These are phyloP conservation scores for Physella acuta DNA, from an alignment of 1,140 invertebrate species.

Conservation along the genomic window DNA sequence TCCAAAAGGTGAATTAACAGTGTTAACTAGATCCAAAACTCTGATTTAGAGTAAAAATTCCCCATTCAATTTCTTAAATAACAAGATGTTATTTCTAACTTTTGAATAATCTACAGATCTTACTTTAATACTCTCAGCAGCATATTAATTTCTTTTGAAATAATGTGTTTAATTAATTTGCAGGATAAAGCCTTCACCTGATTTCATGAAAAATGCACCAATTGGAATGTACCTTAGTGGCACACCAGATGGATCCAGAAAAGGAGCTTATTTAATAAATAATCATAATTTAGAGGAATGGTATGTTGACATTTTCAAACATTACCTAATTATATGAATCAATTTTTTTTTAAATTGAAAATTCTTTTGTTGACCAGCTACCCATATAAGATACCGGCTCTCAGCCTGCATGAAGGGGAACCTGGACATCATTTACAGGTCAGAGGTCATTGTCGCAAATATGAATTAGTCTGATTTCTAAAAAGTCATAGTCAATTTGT, in stretches of 20 bases:
- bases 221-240: conserved; percentile 40
- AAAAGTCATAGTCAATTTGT: too few species aligned
- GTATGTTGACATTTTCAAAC: background rate
- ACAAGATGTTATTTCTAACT: too few species aligned
- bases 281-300: conserved; percentile 26
- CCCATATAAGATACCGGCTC: conserved; percentile 51
- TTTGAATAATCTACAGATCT: too few species aligned
- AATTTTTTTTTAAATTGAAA: too few species aligned
- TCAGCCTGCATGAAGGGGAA: conserved; percentile 57
- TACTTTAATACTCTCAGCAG: too few species aligned
- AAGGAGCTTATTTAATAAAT: conserved; percentile 45
- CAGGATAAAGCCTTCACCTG: conserved; percentile 22
- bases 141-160: too few species aligned
- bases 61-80: too few species aligned
- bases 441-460: too few species aligned
- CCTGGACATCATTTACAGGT: conserved; percentile 61
- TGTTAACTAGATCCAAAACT: too few species aligned
- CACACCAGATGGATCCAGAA: conserved; percentile 37
- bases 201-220: conserved; percentile 19
- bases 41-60: too few species aligned
- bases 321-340: background rate
- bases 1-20: too few species aligned
- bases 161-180: conserved; percentile 3
- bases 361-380: conserved; percentile 38
- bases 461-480: too few species aligned